Conservation (phyloP, 2,797 vertebrate genomes). For the Takifugu rubripes region DNA sequence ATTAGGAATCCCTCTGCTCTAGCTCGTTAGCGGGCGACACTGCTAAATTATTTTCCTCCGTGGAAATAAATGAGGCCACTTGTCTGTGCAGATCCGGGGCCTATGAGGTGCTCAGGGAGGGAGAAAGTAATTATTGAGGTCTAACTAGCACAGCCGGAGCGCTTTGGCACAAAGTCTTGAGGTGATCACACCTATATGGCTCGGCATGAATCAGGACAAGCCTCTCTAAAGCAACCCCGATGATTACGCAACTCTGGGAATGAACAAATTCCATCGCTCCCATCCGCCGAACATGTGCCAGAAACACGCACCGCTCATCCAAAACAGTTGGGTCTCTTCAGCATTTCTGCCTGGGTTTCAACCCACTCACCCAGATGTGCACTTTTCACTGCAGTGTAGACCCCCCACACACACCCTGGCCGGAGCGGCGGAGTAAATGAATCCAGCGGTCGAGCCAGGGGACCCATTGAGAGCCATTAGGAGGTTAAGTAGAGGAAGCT, state of each 20-base stretch:
- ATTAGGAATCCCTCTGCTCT: conserved; percentile 85
- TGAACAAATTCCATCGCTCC: conserved; percentile 30
- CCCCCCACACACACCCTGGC: conserved; percentile 56
- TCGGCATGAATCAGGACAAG: not conserved
- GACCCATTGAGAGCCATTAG: conserved; percentile 80
- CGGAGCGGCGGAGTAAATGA: conserved; percentile 68
- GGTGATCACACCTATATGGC: conserved; percentile 36
- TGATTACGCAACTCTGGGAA: conserved; percentile 41
- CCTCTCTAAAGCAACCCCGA: not conserved
- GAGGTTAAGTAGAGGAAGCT: conserved; percentile 79
- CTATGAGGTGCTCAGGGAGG: conserved; percentile 66
- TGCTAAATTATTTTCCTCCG: conserved; percentile 86
- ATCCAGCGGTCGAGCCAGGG: conserved; percentile 75
- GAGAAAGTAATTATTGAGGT: conserved; percentile 70
- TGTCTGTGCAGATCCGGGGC: conserved; percentile 80
- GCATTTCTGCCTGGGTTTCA: conserved; percentile 43
- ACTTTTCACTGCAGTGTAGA: conserved; percentile 39
- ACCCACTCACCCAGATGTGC: conserved; percentile 35
- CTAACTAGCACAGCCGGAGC: conserved; percentile 47
- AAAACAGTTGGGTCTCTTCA: conserved; percentile 55
- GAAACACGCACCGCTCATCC: conserved; percentile 51
- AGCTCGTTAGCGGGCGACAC: conserved; percentile 81
- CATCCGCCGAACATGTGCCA: conserved; percentile 30
- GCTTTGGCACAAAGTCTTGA: conserved; percentile 30
- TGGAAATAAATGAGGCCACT: conserved; percentile 83